A percentile compares a stretch with the other conserved stretches of the same genome.
phyloP scores from a whole-genome alignment of 1,140 invertebrate species.

The Akabosia matsudoensis region DNA sequence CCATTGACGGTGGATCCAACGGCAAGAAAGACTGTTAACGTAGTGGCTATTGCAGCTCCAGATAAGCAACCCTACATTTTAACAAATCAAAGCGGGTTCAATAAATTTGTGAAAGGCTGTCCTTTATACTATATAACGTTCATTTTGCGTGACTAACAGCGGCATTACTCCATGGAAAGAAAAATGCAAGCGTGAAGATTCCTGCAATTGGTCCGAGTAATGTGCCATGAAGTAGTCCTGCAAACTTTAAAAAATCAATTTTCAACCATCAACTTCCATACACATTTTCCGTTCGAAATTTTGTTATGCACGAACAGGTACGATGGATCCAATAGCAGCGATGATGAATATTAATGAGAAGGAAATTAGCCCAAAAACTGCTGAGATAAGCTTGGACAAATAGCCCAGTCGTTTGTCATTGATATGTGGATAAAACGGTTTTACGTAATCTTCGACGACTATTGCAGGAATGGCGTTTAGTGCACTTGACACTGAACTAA shows the following conservation, averaged over 20 bases:
- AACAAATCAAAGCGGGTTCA: not conserved
- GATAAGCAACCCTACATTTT: slow-evolving; percentile 18
- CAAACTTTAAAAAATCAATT: not conserved
- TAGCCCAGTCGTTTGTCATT: not conserved
- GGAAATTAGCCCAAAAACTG: not conserved
- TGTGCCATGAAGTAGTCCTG: slow-evolving; percentile 35
- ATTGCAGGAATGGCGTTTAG: slow-evolving; percentile 77
- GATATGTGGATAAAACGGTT: slow-evolving; percentile 51
- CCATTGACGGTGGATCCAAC: slow-evolving; percentile 34
- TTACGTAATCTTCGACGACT: slow-evolving; percentile 74
- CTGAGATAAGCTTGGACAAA: slow-evolving; percentile 5
- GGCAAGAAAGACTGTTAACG: slow-evolving; percentile 26
- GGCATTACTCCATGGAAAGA: slow-evolving; percentile 68
- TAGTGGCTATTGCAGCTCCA: not conserved
- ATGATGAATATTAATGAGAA: slow-evolving; percentile 17
- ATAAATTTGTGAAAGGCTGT: too few relatives aligned
- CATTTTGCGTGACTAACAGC: slow-evolving; percentile 57
- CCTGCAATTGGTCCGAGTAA: slow-evolving; percentile 66
- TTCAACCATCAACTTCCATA: not conserved
- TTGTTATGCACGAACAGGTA: not conserved
- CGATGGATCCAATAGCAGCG: not conserved
- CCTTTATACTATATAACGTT: not conserved
- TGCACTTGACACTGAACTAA: slow-evolving; percentile 71
- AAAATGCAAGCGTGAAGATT: slow-evolving; percentile 72
- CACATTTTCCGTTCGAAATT: not conserved